A percentile compares a stretch with the other conserved stretches of the same genome.
phyloP scores from a whole-genome alignment of 2,888 invertebrate species.

The Ormyrus nitidulus region DNA sequence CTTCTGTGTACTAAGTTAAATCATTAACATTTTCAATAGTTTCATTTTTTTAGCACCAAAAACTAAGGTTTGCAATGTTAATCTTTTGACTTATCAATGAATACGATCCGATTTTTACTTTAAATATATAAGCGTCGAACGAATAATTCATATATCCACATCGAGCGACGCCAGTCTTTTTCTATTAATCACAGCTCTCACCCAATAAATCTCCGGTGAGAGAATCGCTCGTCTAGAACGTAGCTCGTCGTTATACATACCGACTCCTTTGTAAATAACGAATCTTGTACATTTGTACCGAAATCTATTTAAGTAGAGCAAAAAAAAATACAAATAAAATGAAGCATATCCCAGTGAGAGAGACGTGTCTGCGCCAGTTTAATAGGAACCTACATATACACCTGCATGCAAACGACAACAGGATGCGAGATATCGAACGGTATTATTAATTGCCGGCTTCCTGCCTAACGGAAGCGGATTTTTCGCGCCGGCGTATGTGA shows the following conservation, averaged over 20 bases:
- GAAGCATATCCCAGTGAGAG: not conserved
- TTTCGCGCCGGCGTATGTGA: slow-evolving; percentile 6
- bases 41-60: too few relatives aligned
- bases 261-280: slow-evolving; percentile 44
- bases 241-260: slow-evolving; percentile 13
- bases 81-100: too few relatives aligned
- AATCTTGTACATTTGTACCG: slow-evolving; percentile 70
- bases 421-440: slow-evolving; percentile 40
- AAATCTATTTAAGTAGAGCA: slow-evolving; percentile 57
- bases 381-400: not conserved
- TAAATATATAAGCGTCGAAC: too few relatives aligned
- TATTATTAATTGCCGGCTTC: slow-evolving; percentile 49
- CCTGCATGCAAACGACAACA: slow-evolving; percentile 11
- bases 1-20: too few relatives aligned
- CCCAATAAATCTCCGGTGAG: slow-evolving; percentile 32
- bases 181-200: not conserved
- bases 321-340: slow-evolving; percentile 11
- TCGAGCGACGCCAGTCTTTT: not conserved
- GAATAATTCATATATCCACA: not conserved
- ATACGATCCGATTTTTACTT: too few relatives aligned
- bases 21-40: too few relatives aligned
- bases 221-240: not conserved
- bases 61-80: too few relatives aligned
- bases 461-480: slow-evolving; percentile 44
- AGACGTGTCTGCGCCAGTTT: not conserved